Evolutionary conservation across 53 echinoderm and acorn worm genomes (phyloP), one percentile per base, ranked within the genome.

Genomic region (Henricia sp.): DNA sequence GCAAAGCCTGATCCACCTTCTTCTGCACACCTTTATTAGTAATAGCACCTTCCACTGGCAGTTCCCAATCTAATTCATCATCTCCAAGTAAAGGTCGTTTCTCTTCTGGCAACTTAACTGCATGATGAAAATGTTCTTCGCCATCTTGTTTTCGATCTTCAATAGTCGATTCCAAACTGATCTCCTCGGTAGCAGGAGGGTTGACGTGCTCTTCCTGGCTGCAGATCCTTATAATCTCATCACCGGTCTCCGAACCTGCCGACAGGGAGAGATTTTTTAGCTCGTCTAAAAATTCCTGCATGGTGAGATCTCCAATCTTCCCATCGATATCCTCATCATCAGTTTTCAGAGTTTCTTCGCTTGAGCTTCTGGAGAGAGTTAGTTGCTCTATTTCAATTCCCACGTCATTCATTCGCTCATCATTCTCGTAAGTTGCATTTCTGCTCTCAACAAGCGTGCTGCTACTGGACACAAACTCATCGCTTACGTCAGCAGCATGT

Each of bases 281-380:
- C 55, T 86, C 75, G 76, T 86, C 67, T 36, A 86, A 28, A 77
- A 88, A 84, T 66, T 87, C 91, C 65, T 88, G 88, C 68, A 89
- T 86, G 23, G 86, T 86, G 53, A 89, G 40, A 37, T 92, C 83
- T 35, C 89, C 71, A 0, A 56, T 41, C 72, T 53, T 62, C 10
- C 70, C 55, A 51, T 70, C 71, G 26, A 70, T 57, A 29, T 83
- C 90, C 14, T 65, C 77, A 52, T 93, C 88, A 67, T 94, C 94
- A 33, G 89, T 94, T 66, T 94, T 94, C 34, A 94, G 77, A 33
- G 94, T 94, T 40, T 94, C 94, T 41, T 88, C 91, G 41, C 94
- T 94, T 14, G 94, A 88, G 86, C 94, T 94, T 10, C 88, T 71
- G 21, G 90, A 86, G 24, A 90, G 58, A 19, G 78, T 88, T 70